Conservation (phyloP, 2,797 vertebrate genomes). For the Lutra lutra region DNA sequence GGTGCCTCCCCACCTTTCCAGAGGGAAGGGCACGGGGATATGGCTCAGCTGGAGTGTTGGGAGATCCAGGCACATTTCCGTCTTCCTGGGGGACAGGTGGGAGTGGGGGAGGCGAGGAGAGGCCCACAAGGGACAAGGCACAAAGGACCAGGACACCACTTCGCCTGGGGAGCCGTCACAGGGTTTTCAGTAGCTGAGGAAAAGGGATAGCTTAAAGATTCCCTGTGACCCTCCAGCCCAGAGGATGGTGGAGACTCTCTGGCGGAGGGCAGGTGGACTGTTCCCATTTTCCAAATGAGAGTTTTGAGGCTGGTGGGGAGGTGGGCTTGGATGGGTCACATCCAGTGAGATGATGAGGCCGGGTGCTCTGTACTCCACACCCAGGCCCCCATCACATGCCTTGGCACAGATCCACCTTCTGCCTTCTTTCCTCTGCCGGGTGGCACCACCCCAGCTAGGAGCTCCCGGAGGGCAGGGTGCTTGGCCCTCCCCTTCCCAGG, state of each 20-base stretch:
- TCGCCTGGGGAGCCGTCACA: background rate
- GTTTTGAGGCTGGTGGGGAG: background rate
- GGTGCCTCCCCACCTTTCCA: background rate
- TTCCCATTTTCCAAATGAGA: background rate
- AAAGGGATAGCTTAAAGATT: background rate
- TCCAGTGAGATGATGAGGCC: background rate
- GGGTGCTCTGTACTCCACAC: accelerated
- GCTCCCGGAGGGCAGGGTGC: background rate
- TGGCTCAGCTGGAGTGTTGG: accelerated
- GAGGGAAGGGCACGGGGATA: background rate
- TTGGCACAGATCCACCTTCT: background rate
- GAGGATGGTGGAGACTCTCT: background rate
- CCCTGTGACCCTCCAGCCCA: background rate
- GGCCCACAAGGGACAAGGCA: background rate
- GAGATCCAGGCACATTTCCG: background rate
- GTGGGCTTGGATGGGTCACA: background rate
- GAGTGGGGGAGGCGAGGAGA: background rate
- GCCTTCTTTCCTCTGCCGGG: background rate
- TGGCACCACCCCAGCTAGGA: background rate
- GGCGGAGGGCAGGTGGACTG: too few species aligned
- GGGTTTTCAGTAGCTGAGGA: background rate
- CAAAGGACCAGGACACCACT: background rate
- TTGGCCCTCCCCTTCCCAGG: background rate
- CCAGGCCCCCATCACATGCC: background rate
- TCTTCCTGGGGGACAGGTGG: background rate